A percentile compares a stretch with the other conserved stretches of the same genome.
Evolutionary conservation across 2,888 invertebrate genomes (phyloP).

Genomic region (Ectemnius cavifrons): DNA sequence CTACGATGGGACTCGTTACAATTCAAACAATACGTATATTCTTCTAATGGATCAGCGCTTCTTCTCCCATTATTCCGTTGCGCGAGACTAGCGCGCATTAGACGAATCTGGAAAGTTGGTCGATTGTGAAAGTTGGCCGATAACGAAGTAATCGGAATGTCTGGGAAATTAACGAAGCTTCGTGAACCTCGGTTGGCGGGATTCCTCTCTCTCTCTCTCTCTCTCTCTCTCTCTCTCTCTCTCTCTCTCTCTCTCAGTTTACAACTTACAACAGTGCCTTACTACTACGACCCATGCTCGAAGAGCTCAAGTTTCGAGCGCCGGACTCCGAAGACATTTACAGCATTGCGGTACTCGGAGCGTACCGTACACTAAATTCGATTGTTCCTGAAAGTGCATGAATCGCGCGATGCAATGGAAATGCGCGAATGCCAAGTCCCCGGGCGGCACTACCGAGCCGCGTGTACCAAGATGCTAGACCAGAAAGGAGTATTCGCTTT

Average conservation of each 20-base stretch:
- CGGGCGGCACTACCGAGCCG: too few relatives aligned
- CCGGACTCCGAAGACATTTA: neutral
- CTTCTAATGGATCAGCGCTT: too few relatives aligned
- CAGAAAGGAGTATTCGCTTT: too few relatives aligned
- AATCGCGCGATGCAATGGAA: neutral
- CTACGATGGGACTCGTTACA: too few relatives aligned
- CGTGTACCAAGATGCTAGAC: too few relatives aligned
- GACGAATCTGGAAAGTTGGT: conserved; percentile 18
- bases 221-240: too few relatives aligned
- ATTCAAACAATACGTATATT: too few relatives aligned
- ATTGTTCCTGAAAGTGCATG: neutral
- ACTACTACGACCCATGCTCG: neutral
- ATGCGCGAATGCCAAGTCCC: neutral
- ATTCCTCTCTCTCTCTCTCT: neutral
- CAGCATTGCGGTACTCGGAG: neutral
- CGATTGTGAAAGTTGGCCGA: conserved; percentile 35
- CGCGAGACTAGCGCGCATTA: too few relatives aligned
- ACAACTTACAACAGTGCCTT: neutral
- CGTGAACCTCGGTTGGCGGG: neutral
- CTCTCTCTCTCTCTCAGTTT: neutral
- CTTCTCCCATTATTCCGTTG: too few relatives aligned
- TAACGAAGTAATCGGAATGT: conserved; percentile 24
- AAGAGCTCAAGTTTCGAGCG: neutral
- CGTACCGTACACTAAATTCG: conserved; percentile 9
- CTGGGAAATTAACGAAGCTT: neutral